phyloP scores from a whole-genome alignment of 30 jellyfish, hydroid and myxozoan genomes.

The Phacellophora camtschatica region DNA sequence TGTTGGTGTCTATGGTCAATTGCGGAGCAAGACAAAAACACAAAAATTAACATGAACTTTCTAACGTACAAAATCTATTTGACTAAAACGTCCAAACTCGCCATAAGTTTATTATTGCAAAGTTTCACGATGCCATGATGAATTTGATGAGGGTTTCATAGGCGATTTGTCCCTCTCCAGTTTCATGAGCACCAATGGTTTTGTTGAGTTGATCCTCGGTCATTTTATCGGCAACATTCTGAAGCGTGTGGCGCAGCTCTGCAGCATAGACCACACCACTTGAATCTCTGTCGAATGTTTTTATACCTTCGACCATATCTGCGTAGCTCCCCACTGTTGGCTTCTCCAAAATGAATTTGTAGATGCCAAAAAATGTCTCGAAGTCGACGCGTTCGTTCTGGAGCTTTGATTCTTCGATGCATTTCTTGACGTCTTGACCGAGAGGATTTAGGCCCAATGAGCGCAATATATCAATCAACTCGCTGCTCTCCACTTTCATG shows the following conservation, averaged over 20 bases:
- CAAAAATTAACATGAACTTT: too few species aligned
- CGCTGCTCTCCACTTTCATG: slow-evolving; percentile 69
- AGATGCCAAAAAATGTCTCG: slow-evolving; percentile 84
- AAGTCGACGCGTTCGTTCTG: slow-evolving; percentile 77
- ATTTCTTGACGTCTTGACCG: slow-evolving; percentile 74
- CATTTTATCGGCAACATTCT: slow-evolving; percentile 91
- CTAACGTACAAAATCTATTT: too few species aligned
- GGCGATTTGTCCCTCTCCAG: slow-evolving; percentile 74
- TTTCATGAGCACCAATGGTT: slow-evolving; percentile 77
- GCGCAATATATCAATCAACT: slow-evolving; percentile 81
- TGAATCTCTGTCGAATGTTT: slow-evolving; percentile 90
- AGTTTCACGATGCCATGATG: slow-evolving; percentile 79
- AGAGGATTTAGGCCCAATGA: slow-evolving; percentile 96
- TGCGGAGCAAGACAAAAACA: too few species aligned
- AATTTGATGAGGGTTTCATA: slow-evolving; percentile 83
- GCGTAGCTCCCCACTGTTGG: slow-evolving; percentile 90
- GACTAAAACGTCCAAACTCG: too few species aligned
- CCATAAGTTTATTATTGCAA: too few species aligned
- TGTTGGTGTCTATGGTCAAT: too few species aligned
- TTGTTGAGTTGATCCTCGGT: slow-evolving; percentile 87
- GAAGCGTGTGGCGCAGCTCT: slow-evolving; percentile 79
- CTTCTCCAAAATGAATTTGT: slow-evolving; percentile 63
- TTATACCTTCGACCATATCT: slow-evolving; percentile 95
- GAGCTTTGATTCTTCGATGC: slow-evolving; percentile 38
- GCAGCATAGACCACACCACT: slow-evolving; percentile 90